Evolutionary conservation across 2,797 vertebrate genomes (phyloP), one percentile per base, ranked within the genome.

Genomic region (Garrulus glandarius): DNA sequence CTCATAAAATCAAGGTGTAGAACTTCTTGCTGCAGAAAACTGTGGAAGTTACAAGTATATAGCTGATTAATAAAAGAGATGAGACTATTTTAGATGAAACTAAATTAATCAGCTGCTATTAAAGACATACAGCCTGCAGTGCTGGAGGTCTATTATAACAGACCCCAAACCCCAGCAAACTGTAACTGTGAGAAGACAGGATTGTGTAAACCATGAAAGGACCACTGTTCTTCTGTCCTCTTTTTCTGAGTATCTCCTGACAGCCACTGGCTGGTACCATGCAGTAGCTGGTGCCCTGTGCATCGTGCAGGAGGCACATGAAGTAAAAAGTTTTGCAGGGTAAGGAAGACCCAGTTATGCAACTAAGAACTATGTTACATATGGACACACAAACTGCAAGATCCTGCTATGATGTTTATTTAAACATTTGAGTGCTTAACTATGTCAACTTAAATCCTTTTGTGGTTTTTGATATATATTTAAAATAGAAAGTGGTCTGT

Each of bases 191-290:
- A 72, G 50, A 87, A 81, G 46, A 36, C 1, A 71, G 21, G 15
- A 52, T 27, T 4, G 2, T 19, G 15, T 24, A 71, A 67, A 69
- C 34, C 11, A n/a, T 16, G 22, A 65, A 74, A 76, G 15, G 22
- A 85, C 53, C 0, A 0, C 41, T 57, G 50, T 18, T 46, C 11
- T 1, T 34, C 23, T 22, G 20, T 8, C 32, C 20, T 55, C 32
- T 47, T 74, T 81, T 68, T 65, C 69, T 10, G 6, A 79, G 19
- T 30, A 59, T 43, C 63, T 63, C 29, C 52, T 29, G 14, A 37
- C 16, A 78, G 29, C 37, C 37, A 20, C 27, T 46, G 60, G 49
- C 41, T 50, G 50, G 24, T n/a, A n/a, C 36, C 56, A n/a, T 1
- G 22, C 23, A 55, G 55, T 4, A 10, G 37, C 59, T 3, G 0